Conservation (phyloP, 2,113 vertebrate genomes). For the Vidua chalybeata region DNA sequence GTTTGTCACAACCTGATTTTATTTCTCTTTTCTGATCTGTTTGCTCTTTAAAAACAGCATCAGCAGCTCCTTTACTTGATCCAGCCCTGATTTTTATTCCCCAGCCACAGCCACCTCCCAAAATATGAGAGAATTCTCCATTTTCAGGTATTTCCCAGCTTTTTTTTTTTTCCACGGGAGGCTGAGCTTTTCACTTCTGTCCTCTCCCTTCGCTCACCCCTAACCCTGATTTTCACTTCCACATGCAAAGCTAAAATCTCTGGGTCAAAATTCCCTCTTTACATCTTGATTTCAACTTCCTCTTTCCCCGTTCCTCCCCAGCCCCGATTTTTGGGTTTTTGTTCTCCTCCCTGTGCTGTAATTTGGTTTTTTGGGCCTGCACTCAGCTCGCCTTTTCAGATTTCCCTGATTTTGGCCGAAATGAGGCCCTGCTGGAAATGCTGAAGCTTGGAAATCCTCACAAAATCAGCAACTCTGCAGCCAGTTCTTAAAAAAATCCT, state of each 20-base stretch:
- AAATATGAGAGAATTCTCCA: background rate
- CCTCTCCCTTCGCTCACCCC: background rate
- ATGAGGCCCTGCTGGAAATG: background rate
- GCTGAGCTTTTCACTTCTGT: background rate
- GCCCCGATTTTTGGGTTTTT: constrained; percentile 11
- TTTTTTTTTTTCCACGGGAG: background rate
- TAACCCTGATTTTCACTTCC: constrained; percentile 68
- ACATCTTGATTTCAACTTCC: constrained; percentile 49
- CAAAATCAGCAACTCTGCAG: background rate
- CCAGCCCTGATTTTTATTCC: background rate
- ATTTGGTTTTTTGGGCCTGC: background rate
- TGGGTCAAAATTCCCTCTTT: constrained; percentile 60
- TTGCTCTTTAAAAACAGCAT: background rate
- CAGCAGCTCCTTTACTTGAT: background rate
- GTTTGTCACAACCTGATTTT: background rate
- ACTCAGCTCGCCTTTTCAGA: background rate
- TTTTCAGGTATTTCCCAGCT: background rate
- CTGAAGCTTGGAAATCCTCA: background rate
- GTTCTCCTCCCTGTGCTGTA: background rate
- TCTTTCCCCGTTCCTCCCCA: background rate
- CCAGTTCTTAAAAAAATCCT: background rate
- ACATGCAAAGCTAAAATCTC: constrained; percentile 37
- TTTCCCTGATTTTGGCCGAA: background rate
- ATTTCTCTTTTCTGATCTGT: background rate
- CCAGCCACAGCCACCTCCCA: background rate